Conservation (phyloP, 2,797 vertebrate species). For the Simalia tracyae region DNA sequence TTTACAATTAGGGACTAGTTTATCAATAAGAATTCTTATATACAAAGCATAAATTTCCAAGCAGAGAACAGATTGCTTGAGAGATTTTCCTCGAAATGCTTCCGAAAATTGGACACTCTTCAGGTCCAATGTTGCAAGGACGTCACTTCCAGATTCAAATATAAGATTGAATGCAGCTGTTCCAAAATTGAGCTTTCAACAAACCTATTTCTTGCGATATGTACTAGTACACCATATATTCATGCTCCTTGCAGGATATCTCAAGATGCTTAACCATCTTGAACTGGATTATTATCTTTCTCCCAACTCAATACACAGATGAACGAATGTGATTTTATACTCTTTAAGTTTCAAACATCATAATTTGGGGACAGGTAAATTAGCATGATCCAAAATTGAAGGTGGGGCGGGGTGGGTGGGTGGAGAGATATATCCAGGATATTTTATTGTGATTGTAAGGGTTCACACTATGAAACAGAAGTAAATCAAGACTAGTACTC, state of each 20-base stretch:
- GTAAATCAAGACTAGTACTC: neutral
- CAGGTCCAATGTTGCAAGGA: neutral
- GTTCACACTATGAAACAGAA: neutral
- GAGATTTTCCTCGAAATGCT: neutral
- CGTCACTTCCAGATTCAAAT: neutral
- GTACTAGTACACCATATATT: neutral
- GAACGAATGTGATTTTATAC: neutral
- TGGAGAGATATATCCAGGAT: neutral
- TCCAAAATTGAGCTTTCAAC: neutral
- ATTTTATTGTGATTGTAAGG: neutral
- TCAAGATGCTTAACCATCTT: neutral
- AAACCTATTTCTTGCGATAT: neutral
- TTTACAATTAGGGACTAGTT: slow-evolving; percentile 8
- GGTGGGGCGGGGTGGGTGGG: neutral
- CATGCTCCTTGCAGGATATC: neutral
- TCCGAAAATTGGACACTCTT: neutral
- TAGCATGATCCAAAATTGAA: neutral
- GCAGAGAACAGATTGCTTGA: neutral
- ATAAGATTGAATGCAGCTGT: neutral
- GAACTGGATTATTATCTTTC: neutral
- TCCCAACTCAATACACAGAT: neutral
- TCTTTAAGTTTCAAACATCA: neutral
- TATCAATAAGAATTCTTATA: slow-evolving; percentile 35
- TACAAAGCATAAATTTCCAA: slow-evolving; percentile 1
- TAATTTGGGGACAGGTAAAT: neutral